A percentile compares a stretch with the other conserved stretches of the same genome.
These are phyloP conservation scores for Netelia fuscicornis DNA, from an alignment of 2,888 invertebrate species.

Conservation along the genomic window DNA sequence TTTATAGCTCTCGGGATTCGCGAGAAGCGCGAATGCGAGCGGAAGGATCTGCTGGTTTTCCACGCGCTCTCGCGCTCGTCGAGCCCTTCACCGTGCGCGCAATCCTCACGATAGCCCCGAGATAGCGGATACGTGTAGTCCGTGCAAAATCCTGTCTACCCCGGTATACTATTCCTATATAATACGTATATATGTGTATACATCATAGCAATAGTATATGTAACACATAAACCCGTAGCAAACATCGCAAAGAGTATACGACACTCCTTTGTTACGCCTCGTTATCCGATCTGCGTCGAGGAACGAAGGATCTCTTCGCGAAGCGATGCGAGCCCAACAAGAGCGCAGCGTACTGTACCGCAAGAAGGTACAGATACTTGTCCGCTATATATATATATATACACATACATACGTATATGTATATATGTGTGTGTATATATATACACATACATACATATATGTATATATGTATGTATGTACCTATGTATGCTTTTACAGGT, in stretches of 20 bases:
- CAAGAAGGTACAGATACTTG: constrained; percentile 30
- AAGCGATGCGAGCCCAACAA: constrained; percentile 62
- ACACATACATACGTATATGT: not conserved
- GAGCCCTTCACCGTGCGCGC: constrained; percentile 56
- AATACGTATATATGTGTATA: constrained; percentile 43
- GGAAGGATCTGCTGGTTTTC: constrained; percentile 78
- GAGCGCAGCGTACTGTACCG: constrained; percentile 6
- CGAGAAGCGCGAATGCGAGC: constrained; percentile 68
- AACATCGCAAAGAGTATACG: constrained; percentile 68
- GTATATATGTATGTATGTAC: not conserved
- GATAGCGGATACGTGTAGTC: constrained; percentile 61
- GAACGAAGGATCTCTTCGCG: constrained; percentile 75
- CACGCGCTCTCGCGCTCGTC: constrained; percentile 66
- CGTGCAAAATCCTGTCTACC: constrained; percentile 62
- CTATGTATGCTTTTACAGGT: constrained; percentile 20
- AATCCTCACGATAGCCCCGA: constrained; percentile 64
- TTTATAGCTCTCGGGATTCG: constrained; percentile 78
- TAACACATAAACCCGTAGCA: constrained; percentile 57
- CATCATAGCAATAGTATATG: not conserved
- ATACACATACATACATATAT: not conserved
- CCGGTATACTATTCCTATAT: constrained; percentile 66
- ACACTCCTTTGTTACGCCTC: constrained; percentile 81
- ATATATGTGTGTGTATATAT: not conserved
- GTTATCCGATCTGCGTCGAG: constrained; percentile 78
- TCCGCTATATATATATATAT: not conserved